Conservation (phyloP, 2,888 invertebrate species). For the Diaprepes abbreviatus region DNA sequence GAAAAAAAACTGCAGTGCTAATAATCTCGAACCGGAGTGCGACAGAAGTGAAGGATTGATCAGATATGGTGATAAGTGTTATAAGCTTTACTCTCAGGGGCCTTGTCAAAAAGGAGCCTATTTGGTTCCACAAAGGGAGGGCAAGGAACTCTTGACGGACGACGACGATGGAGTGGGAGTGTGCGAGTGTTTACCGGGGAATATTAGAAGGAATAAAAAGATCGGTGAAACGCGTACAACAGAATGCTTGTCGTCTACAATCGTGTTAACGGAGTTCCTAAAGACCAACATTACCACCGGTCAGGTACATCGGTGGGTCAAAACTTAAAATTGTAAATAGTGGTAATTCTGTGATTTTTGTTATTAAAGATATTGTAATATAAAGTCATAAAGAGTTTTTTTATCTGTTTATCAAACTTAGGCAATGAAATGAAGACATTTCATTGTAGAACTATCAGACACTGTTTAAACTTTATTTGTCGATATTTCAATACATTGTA, state of each 20-base stretch:
- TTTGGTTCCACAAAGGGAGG: conserved; percentile 73
- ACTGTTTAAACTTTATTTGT: no score
- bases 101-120: conserved; percentile 82
- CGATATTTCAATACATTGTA: no score
- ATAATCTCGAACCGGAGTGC: conserved; percentile 49
- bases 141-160: conserved; percentile 50
- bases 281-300: conserved; percentile 67
- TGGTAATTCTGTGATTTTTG: conserved; percentile 16
- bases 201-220: conserved; percentile 66
- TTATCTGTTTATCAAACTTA: no score
- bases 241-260: conserved; percentile 75
- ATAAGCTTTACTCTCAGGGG: conserved; percentile 82
- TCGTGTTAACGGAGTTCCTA: conserved; percentile 76
- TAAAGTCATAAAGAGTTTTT: no score
- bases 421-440: no score
- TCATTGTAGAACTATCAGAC: no score
- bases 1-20: conserved; percentile 51
- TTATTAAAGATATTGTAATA: no score
- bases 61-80: conserved; percentile 76
- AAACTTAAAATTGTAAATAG: conserved; percentile 33
- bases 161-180: conserved; percentile 56
- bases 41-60: conserved; percentile 71
- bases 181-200: conserved; percentile 79
- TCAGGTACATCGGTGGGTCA: no score
- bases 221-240: conserved; percentile 58